Evolutionary conservation across 2,888 invertebrate species (phyloP).

Genomic region (Chaitophorus viminalis): DNA sequence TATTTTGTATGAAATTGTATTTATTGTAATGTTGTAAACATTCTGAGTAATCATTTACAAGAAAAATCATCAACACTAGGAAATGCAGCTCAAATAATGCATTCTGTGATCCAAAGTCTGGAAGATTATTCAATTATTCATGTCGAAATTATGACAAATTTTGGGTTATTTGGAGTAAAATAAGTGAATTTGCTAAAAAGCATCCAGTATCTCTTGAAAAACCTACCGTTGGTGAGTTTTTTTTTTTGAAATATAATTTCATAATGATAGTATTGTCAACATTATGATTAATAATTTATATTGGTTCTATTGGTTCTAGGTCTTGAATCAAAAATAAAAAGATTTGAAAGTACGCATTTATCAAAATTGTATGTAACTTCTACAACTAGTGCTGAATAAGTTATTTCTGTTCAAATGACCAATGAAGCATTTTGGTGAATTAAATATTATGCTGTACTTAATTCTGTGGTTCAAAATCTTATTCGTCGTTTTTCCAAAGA

Average conservation of each 20-base stretch:
- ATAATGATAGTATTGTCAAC: no score
- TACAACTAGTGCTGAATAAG: background rate
- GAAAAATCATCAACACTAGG: background rate
- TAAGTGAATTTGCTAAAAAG: background rate
- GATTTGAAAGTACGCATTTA: no score
- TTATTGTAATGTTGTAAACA: conserved; percentile 9
- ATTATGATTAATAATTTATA: no score
- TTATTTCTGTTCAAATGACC: background rate
- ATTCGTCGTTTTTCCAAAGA: background rate
- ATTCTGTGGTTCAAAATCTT: background rate
- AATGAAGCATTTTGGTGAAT: background rate
- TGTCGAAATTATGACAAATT: conserved; percentile 22
- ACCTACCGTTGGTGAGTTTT: background rate
- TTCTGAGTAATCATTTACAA: conserved; percentile 17
- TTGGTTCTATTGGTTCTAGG: no score
- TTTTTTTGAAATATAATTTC: no score
- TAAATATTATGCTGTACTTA: background rate
- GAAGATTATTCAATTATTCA: no score
- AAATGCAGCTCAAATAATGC: background rate
- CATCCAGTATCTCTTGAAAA: background rate
- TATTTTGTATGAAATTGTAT: conserved; percentile 11
- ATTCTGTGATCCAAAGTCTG: background rate
- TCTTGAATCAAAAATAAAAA: no score
- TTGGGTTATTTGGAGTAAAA: background rate
- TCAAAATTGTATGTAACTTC: background rate